Percentiles rank a stretch among this genome's conserved stretches.
Evolutionary conservation across 2,888 invertebrate genomes (phyloP).

Genomic region (Ochropleura leucogaster): DNA sequence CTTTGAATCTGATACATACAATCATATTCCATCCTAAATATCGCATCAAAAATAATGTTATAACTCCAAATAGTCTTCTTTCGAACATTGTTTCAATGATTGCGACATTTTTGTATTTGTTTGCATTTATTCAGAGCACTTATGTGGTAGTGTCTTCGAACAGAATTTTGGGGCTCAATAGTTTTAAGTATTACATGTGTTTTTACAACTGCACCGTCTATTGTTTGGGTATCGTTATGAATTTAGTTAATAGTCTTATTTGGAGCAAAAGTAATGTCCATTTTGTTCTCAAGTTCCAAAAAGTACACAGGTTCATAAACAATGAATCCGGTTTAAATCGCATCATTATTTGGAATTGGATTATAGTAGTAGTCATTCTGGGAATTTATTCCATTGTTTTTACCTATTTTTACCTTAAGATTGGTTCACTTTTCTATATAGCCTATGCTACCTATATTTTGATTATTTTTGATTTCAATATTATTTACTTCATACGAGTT

Average conservation of each 20-base stretch:
- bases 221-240: not conserved
- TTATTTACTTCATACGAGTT: conserved; percentile 10
- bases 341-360: conserved; percentile 33
- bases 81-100: conserved; percentile 27
- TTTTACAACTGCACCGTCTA: conserved; percentile 5
- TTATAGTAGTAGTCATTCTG: not conserved
- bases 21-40: conserved; percentile 39
- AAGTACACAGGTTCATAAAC: conserved; percentile 29
- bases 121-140: not conserved
- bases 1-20: conserved; percentile 44
- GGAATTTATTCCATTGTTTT: not conserved
- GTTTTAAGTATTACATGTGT: too few species aligned
- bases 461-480: conserved; percentile 15
- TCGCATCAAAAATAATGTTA: conserved; percentile 19
- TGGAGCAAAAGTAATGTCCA: not conserved
- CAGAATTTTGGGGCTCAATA: not conserved
- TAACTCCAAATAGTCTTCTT: conserved; percentile 17
- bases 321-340: not conserved
- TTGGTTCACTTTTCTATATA: not conserved
- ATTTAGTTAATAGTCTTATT: conserved; percentile 6
- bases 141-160: not conserved
- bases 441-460: not conserved
- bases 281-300: conserved; percentile 25
- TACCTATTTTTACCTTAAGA: not conserved
- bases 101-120: conserved; percentile 1